Base-by-base conservation (phyloP, 1,140 invertebrate genomes). In the Euborellia annulipes region DNA sequence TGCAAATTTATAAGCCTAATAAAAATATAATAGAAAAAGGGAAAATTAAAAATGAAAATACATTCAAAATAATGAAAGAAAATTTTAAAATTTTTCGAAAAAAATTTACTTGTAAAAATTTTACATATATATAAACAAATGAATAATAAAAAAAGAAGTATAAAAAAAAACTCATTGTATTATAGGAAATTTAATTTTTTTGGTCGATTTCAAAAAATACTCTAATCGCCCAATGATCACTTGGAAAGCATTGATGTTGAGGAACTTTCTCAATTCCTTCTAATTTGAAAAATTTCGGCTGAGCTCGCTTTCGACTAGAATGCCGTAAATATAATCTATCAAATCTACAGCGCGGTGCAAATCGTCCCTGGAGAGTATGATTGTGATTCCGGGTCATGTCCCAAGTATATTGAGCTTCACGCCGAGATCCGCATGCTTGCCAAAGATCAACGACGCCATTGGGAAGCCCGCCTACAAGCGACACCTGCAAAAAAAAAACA, bases 211-310 rank as follows among this genome's bases (percentile, higher is more conserved):
- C 21, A 41, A 59, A 55, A 30, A 48, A 50, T 9, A 61, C 50
- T 23, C 68, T 49, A n/a, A 77, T 57, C 3, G 70, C 75, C 75
- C 75, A 77, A 50, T 77, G 75, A 60, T 77, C 75, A 54, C 70
- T 73, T 6, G 72, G 71, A 56, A 75, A 77, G 36, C 65, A 58
- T 43, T 65, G 64, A 47, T 69, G 70, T 6, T 61, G 62, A 23
- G 55, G 27, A 3, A 75, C 52, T 48, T 70, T 64, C 55, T 76
- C 64, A 14, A 76, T 47, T 16, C 75, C 75, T 46, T 69, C 61
- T 2, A 77, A 58, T 41, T 73, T 72, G 62, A 78, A 77, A 57
- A 72, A 65, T 39, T 63, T 62, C 1, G 75, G 48, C 18, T 45
- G 43, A 1, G 55, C 21, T 23, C 41, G 18, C 27, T 34, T 43